phyloP scores from a whole-genome alignment of 2,113 vertebrate species.

The Callopanchax toddi region DNA sequence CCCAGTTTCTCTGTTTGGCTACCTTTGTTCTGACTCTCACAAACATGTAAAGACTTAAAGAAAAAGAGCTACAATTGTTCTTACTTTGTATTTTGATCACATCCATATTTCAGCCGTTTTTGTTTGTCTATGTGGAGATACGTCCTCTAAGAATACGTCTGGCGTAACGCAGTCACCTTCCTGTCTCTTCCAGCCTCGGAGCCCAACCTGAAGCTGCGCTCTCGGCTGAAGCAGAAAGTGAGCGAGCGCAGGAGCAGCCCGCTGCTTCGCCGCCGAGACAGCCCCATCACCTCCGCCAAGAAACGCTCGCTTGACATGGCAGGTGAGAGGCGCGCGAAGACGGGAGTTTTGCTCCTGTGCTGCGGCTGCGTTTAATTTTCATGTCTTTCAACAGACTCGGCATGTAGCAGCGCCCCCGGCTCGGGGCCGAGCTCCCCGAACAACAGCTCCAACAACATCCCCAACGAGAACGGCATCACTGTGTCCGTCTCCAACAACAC shows the following conservation, averaged over 20 bases:
- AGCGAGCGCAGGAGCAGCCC: constrained; percentile 93
- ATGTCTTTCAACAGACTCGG: constrained; percentile 82
- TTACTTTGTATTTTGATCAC: too few species aligned
- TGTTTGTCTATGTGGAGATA: too few species aligned
- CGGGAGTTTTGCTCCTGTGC: background rate
- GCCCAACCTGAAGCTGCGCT: constrained; percentile 94
- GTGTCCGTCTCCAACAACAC: constrained; percentile 81
- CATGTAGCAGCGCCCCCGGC: constrained; percentile 93
- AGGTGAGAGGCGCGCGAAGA: constrained; percentile 68
- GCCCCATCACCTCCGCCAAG: constrained; percentile 87
- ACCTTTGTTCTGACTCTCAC: too few species aligned
- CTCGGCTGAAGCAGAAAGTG: constrained; percentile 95
- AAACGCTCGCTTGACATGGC: constrained; percentile 92
- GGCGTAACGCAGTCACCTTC: background rate
- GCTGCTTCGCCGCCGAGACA: constrained; percentile 88
- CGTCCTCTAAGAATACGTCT: too few species aligned
- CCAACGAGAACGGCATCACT: constrained; percentile 87
- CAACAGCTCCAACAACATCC: constrained; percentile 93
- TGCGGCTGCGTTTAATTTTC: background rate
- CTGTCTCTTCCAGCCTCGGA: constrained; percentile 84
- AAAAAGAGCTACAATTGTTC: too few species aligned
- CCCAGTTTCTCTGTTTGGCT: too few species aligned
- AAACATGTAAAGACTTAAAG: too few species aligned
- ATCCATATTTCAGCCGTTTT: too few species aligned
- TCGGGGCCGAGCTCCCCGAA: constrained; percentile 96